Base-by-base conservation (phyloP, 53 echinoderm and acorn worm species). In the Apostichopus leukothele region DNA sequence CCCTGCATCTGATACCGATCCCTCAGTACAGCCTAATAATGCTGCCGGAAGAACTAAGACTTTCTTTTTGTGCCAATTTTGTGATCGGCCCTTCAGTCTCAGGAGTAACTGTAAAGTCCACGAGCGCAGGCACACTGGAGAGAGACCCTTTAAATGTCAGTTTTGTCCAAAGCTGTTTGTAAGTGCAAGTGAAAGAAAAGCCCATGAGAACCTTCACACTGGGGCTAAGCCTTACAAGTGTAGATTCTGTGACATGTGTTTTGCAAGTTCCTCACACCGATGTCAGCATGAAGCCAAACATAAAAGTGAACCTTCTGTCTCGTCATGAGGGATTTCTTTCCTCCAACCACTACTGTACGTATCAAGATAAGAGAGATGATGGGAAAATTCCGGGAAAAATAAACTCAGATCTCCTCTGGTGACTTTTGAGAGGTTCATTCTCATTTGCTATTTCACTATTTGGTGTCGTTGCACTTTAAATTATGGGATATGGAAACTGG, bases 51-150 rank as follows among this genome's bases (percentile, higher is more conserved):
- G 71, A 19, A 13, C 14, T 16, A 71, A 71, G 20, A 71, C 71
- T 5, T 71, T 16, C 7, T 81, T 81, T 51, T 57, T 57, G 59
- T 81, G 81, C 18, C 81, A 81, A 22, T 81, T 81, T 51, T 81
- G 81, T 20, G 81, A 52, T 18, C 81, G 81, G 7, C 59, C 53
- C 4, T 81, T 81, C 51, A 81, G 52, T 3, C 55, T 81, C 19
- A 53, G 59, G 22, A n/a, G 59, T 59, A 81, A 81, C 25, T 81
- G 81, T 21, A 54, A 81, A 23, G 59, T 52, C 22, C 91, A 91
- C 76, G 59, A 83, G 86, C 74, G 91, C 7, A 88, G 88, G 13
- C 91, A 91, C 83, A 88, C 91, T 23, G 91, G 88, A 83, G 91
- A 91, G 51, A 83, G 88, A 51, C 91, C 91, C 50, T 88, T 83